A percentile compares a stretch with the other conserved stretches of the same genome.
Evolutionary conservation across 2,888 invertebrate genomes (phyloP).

Genomic region (Carabus problematicus): DNA sequence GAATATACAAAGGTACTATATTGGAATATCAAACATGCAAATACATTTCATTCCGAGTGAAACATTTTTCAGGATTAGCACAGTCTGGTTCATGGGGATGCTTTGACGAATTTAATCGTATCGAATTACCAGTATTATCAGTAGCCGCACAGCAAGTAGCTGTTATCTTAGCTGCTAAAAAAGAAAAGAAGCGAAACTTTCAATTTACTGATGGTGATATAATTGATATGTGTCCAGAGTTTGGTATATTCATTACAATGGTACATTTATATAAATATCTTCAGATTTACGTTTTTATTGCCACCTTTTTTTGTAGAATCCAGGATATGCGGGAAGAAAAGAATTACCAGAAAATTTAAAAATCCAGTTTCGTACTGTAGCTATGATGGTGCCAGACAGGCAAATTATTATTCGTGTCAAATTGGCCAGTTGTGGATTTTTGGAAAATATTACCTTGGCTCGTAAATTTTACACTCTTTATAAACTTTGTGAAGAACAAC

Average conservation of each 20-base stretch:
- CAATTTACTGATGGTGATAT: slow-evolving; percentile 94
- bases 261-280: slow-evolving; percentile 59
- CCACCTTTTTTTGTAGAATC: slow-evolving; percentile 77
- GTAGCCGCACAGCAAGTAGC: slow-evolving; percentile 98
- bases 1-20: slow-evolving; percentile 84
- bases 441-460: slow-evolving; percentile 93
- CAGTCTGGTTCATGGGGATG: slow-evolving; percentile 98
- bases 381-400: slow-evolving; percentile 98
- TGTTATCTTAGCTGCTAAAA: slow-evolving; percentile 89
- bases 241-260: slow-evolving; percentile 98
- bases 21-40: background rate
- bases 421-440: slow-evolving; percentile 93
- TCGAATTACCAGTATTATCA: slow-evolving; percentile 90
- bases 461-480: slow-evolving; percentile 96
- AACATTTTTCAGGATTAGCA: slow-evolving; percentile 69
- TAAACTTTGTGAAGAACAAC: slow-evolving; percentile 95
- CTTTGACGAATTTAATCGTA: slow-evolving; percentile 96
- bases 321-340: slow-evolving; percentile 95
- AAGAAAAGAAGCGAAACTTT: slow-evolving; percentile 90
- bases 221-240: slow-evolving; percentile 92
- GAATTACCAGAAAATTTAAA: slow-evolving; percentile 96
- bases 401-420: slow-evolving; percentile 98
- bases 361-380: slow-evolving; percentile 96
- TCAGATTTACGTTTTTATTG: background rate
- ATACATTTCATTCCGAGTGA: background rate